Evolutionary conservation across 2,797 vertebrate genomes (phyloP).

Genomic region (Botia almorhae): DNA sequence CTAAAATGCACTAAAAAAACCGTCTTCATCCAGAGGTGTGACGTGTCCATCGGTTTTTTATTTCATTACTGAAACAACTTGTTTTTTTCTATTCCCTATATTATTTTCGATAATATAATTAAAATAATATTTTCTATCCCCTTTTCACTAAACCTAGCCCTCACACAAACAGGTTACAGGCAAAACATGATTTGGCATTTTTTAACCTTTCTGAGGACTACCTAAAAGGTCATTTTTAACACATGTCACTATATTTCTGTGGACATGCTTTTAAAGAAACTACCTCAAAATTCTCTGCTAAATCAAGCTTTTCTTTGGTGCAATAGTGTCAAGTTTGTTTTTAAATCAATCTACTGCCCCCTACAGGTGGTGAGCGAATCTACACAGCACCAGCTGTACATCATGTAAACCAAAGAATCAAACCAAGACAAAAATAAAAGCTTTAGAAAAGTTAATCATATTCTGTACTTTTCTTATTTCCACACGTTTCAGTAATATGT

Average conservation of each 20-base stretch:
- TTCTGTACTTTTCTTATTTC: conserved; percentile 16
- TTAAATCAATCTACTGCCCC: not conserved
- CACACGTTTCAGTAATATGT: conserved; percentile 44
- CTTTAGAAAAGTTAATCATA: conserved; percentile 14
- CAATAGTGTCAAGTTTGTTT: not conserved
- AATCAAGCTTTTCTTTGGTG: not conserved
- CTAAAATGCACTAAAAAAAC: conserved; percentile 94
- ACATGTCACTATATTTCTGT: too few species aligned
- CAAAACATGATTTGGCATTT: too few species aligned
- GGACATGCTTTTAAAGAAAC: too few species aligned
- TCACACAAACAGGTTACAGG: not conserved
- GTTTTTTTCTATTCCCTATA: too few species aligned
- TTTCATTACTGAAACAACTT: too few species aligned
- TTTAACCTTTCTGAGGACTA: too few species aligned
- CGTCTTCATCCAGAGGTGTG: conserved; percentile 90
- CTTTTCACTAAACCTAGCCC: too few species aligned
- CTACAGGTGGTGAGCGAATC: conserved; percentile 90
- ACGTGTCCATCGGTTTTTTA: not conserved
- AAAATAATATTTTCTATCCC: not conserved
- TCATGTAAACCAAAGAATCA: conserved; percentile 75
- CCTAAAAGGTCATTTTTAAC: too few species aligned
- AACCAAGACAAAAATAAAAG: conserved; percentile 38
- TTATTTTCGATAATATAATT: too few species aligned
- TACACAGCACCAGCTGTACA: conserved; percentile 90
- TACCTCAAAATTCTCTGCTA: not conserved